Evolutionary conservation across 1,140 invertebrate species (phyloP), one percentile per base, ranked within the genome.

Genomic region (Panulirus ornatus): DNA sequence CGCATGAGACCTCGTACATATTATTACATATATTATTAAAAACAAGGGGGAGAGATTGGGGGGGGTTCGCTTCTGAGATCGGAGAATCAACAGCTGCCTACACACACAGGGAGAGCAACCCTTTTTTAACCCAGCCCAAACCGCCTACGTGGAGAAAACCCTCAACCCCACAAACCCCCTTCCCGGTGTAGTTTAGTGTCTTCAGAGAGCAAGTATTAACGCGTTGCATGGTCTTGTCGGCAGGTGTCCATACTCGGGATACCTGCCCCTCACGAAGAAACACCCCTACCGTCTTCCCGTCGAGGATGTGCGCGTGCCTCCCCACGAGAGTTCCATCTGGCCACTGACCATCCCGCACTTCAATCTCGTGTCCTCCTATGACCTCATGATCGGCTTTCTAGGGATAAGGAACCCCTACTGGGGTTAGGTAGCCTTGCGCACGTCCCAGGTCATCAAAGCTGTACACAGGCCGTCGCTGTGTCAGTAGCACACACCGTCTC

Each of bases 331-430:
- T 42, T 92, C 91, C 84, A 85, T 92, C 44, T 92, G 91, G 91
- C 91, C 91, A 34, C 75, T 88, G 85, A 81, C 63, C 14, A 58
- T 86, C 63, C 84, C 84, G 19, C 91, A 92, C 84, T 92, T 92
- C 91, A 84, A 91, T 85, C 88, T 92, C 30, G 91, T 92, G 34
- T 92, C 91, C 9, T 92, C 91, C 11, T 92, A 92, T 78, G 91
- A 92, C 47, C 63, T 89, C 38, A 92, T 92, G 91, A 44, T 84
- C n/a, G 91, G 83, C 27, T 92, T 78, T 75, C 81, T 92, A 63
- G 91, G 91, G 27, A 44, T 92, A 16, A 34, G 40, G 5, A 34
- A 51, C 27, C 83, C 83, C 3, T 34, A 9, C n/a, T 70, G 27
- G 11, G 6, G 76, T 42, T 44, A 51, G 54, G 22, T 38, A 16